Base-by-base conservation (phyloP, 2,797 vertebrate species). In the Rhinichthys osculus region DNA sequence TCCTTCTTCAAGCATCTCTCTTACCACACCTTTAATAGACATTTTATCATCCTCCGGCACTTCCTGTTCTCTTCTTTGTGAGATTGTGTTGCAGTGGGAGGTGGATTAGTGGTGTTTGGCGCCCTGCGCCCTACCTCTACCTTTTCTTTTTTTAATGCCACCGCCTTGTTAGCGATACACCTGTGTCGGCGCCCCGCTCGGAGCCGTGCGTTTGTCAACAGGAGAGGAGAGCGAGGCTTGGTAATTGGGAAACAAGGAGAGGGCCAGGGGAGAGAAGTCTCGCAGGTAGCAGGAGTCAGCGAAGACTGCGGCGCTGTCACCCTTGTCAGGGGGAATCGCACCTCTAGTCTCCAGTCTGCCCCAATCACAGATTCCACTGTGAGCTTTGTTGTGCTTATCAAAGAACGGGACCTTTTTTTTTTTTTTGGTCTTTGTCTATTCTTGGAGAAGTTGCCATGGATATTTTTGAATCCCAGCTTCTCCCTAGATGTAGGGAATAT, bases 141-240 rank as follows among this genome's bases (percentile, higher is more conserved):
- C 90, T 90, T 85, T 89, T 85, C 87, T 89, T 84, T 85, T 88
- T 87, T 84, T 87, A 3, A 84, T 93, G 93, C 93, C 93, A 94
- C 92, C 92, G 94, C 91, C 94, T 93, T 93, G 93, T 94, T 95
- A 93, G 91, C 91, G 92, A 91, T 90, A 90, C 91, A 91, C 92
- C 91, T 88, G 93, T 86, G 87, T 87, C 88, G 88, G 73, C 84
- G 23, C 35, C 86, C 89, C 10, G 88, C 87, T 90, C 92, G 92
- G 93, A 92, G 92, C 87, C 57, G n/a, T 59, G 81, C 77, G 84
- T 94, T 93, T 93, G 93, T 95, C 93, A 94, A 93, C 92, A 94
- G 91, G 93, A 89, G 88, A 64, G 38, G 85, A 90, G 90, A 91
- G 91, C 92, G 92, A 87, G 87, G 87, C 69, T 74, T 85, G 90